Evolutionary conservation across 2,888 invertebrate species (phyloP).

Genomic region (Leptodirus hochenwartii): DNA sequence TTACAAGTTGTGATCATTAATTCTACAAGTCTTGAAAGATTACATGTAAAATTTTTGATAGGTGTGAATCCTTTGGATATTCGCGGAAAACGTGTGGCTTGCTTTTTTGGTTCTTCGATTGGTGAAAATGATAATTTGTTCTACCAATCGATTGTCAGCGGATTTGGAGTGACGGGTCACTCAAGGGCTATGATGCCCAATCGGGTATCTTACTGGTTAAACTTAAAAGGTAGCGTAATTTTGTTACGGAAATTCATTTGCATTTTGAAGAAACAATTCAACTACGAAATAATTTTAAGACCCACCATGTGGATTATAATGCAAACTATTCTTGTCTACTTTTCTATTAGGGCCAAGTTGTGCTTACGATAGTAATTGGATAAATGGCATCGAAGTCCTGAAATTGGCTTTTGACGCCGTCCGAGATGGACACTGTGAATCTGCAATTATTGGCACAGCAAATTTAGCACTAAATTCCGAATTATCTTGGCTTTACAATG

Average conservation of each 20-base stretch:
- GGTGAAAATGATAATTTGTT: slow-evolving; percentile 30
- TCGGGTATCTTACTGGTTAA: slow-evolving; percentile 79
- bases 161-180: slow-evolving; percentile 50
- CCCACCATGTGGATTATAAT: too few relatives aligned
- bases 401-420: slow-evolving; percentile 54
- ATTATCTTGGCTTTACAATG: slow-evolving; percentile 40
- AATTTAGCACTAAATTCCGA: slow-evolving; percentile 51
- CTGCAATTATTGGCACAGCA: slow-evolving; percentile 78
- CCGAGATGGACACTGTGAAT: slow-evolving; percentile 68
- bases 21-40: too few relatives aligned
- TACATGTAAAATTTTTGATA: too few relatives aligned
- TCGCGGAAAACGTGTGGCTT: slow-evolving; percentile 26
- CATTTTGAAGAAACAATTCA: neutral
- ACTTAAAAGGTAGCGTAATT: slow-evolving; percentile 46
- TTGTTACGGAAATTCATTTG: neutral
- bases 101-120: slow-evolving; percentile 26
- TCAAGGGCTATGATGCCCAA: slow-evolving; percentile 93
- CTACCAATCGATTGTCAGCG: slow-evolving; percentile 33
- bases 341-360: slow-evolving; percentile 36
- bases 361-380: slow-evolving; percentile 46
- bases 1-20: too few relatives aligned
- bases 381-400: slow-evolving; percentile 48
- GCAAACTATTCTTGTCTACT: slow-evolving; percentile 14
- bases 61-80: slow-evolving; percentile 27
- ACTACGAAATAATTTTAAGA: neutral